Evolutionary conservation across 2,888 invertebrate species (phyloP), one percentile per base, ranked within the genome.

Genomic region (Agrotis segetum): DNA sequence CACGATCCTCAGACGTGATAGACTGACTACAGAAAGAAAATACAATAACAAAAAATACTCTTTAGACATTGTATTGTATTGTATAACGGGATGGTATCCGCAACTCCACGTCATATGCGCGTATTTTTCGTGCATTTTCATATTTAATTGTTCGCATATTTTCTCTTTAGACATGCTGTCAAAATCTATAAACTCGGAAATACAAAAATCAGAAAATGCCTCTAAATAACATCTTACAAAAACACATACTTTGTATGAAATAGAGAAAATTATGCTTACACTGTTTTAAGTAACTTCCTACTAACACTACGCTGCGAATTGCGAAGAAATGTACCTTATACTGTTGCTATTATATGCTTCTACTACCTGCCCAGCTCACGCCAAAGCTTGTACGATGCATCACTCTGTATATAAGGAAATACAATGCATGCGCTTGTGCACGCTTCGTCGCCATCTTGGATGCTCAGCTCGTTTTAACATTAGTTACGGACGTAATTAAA

Each of bases 371-470:
- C 62, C 59, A 50, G 19, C 81, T 66, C 58, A 75, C 49, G 59
- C 6, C 3, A 17, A 21, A n/a, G 34, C n/a, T n/a, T 21, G 34
- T 11, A 44, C 17, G 62, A 65, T 80, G 69, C 70, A 78, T 75
- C 64, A 68, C 68, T 68, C 50, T n/a, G 49, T 19, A 80, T n/a
- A 78, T 66, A 78, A 69, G 77, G 77, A 78, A 81, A 52, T 40
- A 61, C 14, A 24, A 59, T 21, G 34, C 59, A 58, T 50, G 53
- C 58, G 49, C 74, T 47, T 64, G 50, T 40, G 50, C 77, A n/a
- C 47, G 69, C 55, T 40, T 62, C 55, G 70, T 55, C 77, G 70
- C 81, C 70, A 81, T 67, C 55, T 81, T 81, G 61, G 16, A 79
- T 60, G 29, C 50, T 40, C 34, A 50, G 29, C 21, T 74, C 40